Conservation (phyloP, 1,140 invertebrate genomes). For the Pseudoatta argentina region DNA sequence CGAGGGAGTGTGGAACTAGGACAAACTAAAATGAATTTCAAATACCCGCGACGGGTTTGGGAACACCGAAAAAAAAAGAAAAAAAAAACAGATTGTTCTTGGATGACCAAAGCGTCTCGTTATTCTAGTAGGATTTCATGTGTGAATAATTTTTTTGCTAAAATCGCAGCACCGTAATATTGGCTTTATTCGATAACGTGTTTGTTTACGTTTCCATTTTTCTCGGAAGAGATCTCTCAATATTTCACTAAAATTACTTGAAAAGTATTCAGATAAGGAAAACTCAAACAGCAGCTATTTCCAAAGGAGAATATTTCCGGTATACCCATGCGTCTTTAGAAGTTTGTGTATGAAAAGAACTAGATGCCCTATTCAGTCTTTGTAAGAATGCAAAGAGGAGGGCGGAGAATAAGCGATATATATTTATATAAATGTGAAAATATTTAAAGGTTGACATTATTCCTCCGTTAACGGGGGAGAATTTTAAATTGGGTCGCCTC, state of each 20-base stretch:
- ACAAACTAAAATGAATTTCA: conserved; percentile 56
- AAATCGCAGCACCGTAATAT: not conserved
- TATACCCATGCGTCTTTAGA: conserved; percentile 16
- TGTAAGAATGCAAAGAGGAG: not conserved
- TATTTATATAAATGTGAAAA: conserved; percentile 30
- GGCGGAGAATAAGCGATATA: not conserved
- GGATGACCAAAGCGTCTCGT: not conserved
- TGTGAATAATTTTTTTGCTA: conserved; percentile 16
- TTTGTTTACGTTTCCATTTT: not conserved
- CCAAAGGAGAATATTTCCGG: conserved; percentile 29
- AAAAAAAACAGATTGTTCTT: not conserved
- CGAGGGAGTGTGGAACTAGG: conserved; percentile 1
- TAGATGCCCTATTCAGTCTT: conserved; percentile 19
- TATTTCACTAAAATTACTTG: conserved; percentile 23
- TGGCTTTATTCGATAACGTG: conserved; percentile 11
- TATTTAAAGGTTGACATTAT: conserved; percentile 34
- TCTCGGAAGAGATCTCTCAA: not conserved
- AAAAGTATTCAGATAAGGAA: not conserved
- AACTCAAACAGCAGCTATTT: conserved; percentile 14
- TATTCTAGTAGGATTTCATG: not conserved
- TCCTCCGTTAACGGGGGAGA: conserved; percentile 5
- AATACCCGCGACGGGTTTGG: not conserved
- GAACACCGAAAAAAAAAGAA: not conserved
- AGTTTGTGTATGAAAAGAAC: conserved; percentile 56
- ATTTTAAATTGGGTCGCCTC: not conserved